Evolutionary conservation across 1,140 invertebrate genomes (phyloP).

Genomic region (Cydia fagiglandana): DNA sequence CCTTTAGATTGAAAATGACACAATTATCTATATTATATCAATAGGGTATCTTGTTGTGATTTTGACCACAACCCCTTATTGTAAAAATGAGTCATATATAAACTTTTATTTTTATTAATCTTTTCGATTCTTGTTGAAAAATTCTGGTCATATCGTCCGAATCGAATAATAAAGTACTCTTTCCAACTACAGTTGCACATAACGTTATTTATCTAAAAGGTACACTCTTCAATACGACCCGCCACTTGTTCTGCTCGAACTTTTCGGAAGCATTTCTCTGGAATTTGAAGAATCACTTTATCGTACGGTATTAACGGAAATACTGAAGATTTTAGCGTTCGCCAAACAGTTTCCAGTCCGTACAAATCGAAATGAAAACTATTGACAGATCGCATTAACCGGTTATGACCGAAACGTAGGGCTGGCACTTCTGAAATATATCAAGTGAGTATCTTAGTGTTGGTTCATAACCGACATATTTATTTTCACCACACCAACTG

Average conservation of each 20-base stretch:
- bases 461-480: too few relatives aligned
- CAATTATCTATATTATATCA: too few relatives aligned
- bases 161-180: not conserved
- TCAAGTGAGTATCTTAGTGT: too few relatives aligned
- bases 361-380: constrained; percentile 28
- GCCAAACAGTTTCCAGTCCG: constrained; percentile 7
- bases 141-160: too few relatives aligned
- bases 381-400: constrained; percentile 28
- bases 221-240: not conserved
- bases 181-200: not conserved
- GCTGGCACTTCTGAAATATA: not conserved
- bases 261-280: not conserved
- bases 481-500: too few relatives aligned
- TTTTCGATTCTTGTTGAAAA: too few relatives aligned
- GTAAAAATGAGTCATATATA: too few relatives aligned
- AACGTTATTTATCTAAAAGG: not conserved
- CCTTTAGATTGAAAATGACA: too few relatives aligned
- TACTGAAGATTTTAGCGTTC: constrained; percentile 18
- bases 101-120: too few relatives aligned
- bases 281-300: not conserved
- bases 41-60: too few relatives aligned
- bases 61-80: too few relatives aligned
- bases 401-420: constrained; percentile 3
- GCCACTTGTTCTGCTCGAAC: not conserved
- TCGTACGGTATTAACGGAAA: not conserved